A percentile compares a stretch with the other conserved stretches of the same genome.
Evolutionary conservation across 2,113 vertebrate genomes (phyloP).

Genomic region (Arizona elegans): DNA sequence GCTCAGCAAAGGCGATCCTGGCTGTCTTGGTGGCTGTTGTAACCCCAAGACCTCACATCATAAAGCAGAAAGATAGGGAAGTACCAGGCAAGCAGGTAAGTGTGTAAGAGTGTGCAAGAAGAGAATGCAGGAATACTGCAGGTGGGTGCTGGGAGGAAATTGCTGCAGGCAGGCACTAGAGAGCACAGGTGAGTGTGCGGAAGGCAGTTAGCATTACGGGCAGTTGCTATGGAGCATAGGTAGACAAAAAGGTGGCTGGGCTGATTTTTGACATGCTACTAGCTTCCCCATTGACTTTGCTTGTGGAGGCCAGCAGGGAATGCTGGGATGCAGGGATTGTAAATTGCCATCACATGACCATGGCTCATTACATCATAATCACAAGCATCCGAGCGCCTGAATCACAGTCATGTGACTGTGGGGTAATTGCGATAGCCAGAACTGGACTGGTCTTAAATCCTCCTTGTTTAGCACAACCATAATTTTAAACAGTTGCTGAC

Average conservation of each 20-base stretch:
- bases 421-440: background rate
- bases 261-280: no score
- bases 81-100: background rate
- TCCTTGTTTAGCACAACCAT: background rate
- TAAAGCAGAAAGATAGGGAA: background rate
- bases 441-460: background rate
- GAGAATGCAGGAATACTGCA: background rate
- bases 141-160: no score
- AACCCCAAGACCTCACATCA: background rate
- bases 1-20: background rate
- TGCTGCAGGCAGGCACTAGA: no score
- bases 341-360: background rate
- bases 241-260: no score
- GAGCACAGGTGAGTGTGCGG: no score
- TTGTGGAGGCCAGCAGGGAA: background rate
- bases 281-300: background rate
- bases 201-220: no score
- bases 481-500: background rate
- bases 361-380: background rate
- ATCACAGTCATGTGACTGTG: background rate
- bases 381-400: background rate
- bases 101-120: background rate
- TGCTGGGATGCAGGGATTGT: background rate
- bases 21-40: background rate
- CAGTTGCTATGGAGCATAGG: no score